phyloP scores from a whole-genome alignment of 1,140 invertebrate species.

The Meloidogyne exigua region DNA sequence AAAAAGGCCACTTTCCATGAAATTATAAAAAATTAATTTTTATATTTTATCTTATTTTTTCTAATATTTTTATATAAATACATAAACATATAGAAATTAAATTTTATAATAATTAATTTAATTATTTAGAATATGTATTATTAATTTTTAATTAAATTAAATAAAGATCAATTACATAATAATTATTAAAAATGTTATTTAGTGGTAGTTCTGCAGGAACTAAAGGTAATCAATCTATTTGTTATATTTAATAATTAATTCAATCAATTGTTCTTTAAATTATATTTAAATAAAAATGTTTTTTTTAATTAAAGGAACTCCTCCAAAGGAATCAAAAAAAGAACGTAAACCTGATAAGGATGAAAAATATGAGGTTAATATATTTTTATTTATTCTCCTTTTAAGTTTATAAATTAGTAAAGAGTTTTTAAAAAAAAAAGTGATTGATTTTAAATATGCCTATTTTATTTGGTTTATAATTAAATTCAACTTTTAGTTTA shows the following conservation, averaged over 20 bases:
- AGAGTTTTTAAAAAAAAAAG: no score
- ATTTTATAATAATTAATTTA: no score
- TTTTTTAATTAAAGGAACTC: constrained; percentile 18
- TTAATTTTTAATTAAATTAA: neutral
- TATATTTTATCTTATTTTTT: no score
- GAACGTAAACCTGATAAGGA: constrained; percentile 29
- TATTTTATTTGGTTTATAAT: no score
- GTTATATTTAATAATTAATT: no score
- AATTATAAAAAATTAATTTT: neutral
- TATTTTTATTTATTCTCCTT: constrained; percentile 38
- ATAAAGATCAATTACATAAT: neutral
- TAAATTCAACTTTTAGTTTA: no score
- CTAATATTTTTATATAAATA: no score
- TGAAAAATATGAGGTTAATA: constrained; percentile 22
- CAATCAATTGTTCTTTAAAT: neutral
- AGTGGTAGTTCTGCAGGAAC: neutral
- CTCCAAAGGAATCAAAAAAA: constrained; percentile 30
- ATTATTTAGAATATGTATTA: no score
- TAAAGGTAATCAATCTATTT: constrained; percentile 3
- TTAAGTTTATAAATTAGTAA: no score
- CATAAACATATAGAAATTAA: no score
- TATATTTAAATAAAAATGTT: neutral
- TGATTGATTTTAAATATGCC: no score
- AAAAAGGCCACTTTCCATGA: neutral
- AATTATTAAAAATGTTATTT: constrained; percentile 17